phyloP scores from a whole-genome alignment of 1,140 invertebrate genomes.

The Colletes gigas region DNA sequence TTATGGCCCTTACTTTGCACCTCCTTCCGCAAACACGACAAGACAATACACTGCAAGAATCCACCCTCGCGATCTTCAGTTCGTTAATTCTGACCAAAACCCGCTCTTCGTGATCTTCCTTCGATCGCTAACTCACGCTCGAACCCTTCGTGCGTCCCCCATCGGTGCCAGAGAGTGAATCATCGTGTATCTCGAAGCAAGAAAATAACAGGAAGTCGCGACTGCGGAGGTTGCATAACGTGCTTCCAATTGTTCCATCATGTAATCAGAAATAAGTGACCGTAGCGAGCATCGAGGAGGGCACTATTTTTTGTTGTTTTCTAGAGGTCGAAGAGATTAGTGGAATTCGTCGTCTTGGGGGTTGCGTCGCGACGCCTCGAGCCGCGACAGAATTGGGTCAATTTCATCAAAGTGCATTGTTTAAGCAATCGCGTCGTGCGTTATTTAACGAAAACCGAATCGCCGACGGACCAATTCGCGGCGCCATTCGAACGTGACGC shows the following conservation, averaged over 20 bases:
- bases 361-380: background rate
- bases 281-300: too few species aligned
- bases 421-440: conserved; percentile 18
- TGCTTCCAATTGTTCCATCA: too few species aligned
- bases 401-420: conserved; percentile 21
- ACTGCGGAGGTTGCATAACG: too few species aligned
- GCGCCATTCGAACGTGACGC: conserved; percentile 15
- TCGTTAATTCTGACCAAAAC: conserved; percentile 62
- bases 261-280: too few species aligned
- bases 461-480: background rate
- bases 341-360: too few species aligned
- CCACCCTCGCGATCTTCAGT: conserved; percentile 60
- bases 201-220: too few species aligned
- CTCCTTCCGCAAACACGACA: conserved; percentile 12
- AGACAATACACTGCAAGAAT: conserved; percentile 57
- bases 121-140: conserved; percentile 34
- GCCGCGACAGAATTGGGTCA: conserved; percentile 9
- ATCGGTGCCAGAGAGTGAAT: conserved; percentile 45
- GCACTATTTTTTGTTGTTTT: too few species aligned
- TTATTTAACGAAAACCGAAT: conserved; percentile 24
- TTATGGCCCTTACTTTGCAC: conserved; percentile 17
- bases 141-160: conserved; percentile 1
- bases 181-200: too few species aligned
- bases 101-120: conserved; percentile 29
- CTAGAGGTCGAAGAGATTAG: too few species aligned